Base-by-base conservation (phyloP, 2,113 vertebrate species). In the Melanostigma gelatinosum region DNA sequence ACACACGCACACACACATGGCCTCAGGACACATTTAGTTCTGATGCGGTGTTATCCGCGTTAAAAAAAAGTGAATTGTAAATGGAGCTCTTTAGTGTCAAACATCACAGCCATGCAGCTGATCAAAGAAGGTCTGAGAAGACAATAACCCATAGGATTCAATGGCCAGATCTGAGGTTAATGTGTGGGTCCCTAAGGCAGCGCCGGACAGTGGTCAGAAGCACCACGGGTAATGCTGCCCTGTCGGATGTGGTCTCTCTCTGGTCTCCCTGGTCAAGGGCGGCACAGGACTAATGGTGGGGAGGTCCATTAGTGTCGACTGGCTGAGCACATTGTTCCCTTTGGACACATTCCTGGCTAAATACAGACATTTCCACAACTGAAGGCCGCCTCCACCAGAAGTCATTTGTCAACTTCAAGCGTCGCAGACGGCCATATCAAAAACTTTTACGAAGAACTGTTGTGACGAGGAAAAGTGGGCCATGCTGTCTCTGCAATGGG, bases 321-420 rank as follows among this genome's bases (percentile, higher is more conserved):
- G 92, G 90, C 91, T 92, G 90, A 88, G 85, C 92, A 85, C 86
- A 93, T 93, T 93, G 91, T 94, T 89, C 91, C 83, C 88, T 91
- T 91, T 91, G 86, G 93, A 88, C 84, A 90, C 91, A 93, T 93
- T 94, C 91, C 89, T 89, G 81, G 76, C 87, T 94, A 92, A 93
- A 93, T 89, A 87, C 92, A 91, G 88, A 91, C 80, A 90, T 92
- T 90, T 93, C 86, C 82, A 92, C 91, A 85, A 82, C 65, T 79
- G 76, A 75, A 83, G 75, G 12, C 75, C 72, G 50, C 74, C 70
- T 80, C 61, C 52, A 88, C 77, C 82, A 89, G 69, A 92, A 88
- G 89, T 91, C 81, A 92, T 90, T 90, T 90, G 82, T 92, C 91
- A 85, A 81, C 61, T 82, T 86, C 34, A 34, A 72, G 38, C 12